Percentiles rank a stretch among this genome's conserved stretches.
Conservation (phyloP, 1,140 invertebrate species). For the Nebria ingens region DNA sequence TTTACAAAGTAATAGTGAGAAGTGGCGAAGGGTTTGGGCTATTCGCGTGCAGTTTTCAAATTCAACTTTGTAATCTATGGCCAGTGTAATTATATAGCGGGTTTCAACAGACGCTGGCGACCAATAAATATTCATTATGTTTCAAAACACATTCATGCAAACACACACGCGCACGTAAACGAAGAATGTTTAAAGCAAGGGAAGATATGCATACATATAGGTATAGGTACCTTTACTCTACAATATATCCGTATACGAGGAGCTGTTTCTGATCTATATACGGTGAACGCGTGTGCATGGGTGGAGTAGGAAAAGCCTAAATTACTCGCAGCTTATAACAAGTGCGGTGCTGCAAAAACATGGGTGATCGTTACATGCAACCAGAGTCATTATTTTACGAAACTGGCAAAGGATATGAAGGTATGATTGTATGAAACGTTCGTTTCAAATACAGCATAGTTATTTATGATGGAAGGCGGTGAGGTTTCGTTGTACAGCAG, state of each 20-base stretch:
- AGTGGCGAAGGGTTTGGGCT: neutral
- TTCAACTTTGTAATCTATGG: slow-evolving; percentile 7
- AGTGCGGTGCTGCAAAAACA: no score
- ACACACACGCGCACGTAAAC: neutral
- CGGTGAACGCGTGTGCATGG: neutral
- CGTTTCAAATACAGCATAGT: neutral
- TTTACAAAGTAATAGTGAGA: no score
- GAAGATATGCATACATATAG: neutral
- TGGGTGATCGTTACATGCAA: neutral
- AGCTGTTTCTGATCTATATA: neutral
- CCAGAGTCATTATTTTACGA: neutral
- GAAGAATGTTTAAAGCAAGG: no score
- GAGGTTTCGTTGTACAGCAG: no score
- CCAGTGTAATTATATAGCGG: neutral
- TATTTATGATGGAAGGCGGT: neutral
- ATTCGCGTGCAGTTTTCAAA: slow-evolving; percentile 2
- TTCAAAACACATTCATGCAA: slow-evolving; percentile 2
- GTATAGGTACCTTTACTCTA: no score
- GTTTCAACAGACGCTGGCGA: neutral
- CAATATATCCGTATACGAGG: neutral
- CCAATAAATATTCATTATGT: slow-evolving; percentile 10
- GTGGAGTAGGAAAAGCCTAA: neutral
- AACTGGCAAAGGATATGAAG: neutral
- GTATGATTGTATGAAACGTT: neutral
- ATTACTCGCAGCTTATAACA: neutral